These are phyloP conservation scores for Datnioides undecimradiatus DNA, from an alignment of 2,113 vertebrate genomes.

Conservation along the genomic window DNA sequence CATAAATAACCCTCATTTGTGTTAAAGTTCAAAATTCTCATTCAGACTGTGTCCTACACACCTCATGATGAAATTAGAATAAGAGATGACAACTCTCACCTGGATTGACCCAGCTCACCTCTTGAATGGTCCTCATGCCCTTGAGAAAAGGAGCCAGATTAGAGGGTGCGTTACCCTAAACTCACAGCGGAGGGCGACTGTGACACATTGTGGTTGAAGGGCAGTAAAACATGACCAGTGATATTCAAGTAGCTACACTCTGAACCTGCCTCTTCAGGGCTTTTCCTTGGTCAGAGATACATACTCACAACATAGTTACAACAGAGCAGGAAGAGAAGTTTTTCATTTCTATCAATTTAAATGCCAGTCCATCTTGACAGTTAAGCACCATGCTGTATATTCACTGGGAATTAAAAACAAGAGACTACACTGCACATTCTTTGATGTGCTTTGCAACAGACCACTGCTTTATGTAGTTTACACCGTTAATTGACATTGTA, in stretches of 20 bases:
- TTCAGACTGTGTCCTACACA: not conserved
- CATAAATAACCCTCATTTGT: not conserved
- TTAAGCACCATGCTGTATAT: too few species aligned
- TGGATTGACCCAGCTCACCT: not conserved
- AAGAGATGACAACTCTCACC: not conserved
- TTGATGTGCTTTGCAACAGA: not conserved
- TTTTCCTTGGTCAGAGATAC: not conserved
- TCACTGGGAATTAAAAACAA: not conserved
- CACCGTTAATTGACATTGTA: not conserved
- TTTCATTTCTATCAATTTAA: not conserved
- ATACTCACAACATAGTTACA: not conserved
- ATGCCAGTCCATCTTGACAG: not conserved
- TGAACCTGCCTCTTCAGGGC: not conserved
- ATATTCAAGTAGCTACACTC: not conserved
- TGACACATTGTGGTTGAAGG: slow-evolving; percentile 6
- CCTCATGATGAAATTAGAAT: not conserved
- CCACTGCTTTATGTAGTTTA: not conserved
- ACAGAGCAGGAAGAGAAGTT: not conserved
- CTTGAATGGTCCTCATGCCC: not conserved
- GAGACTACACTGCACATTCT: not conserved
- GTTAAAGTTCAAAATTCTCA: not conserved
- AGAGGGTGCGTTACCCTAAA: slow-evolving; percentile 53
- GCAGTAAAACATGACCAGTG: not conserved
- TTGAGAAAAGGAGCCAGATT: not conserved
- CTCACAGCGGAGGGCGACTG: slow-evolving; percentile 67